Evolutionary conservation across 2,888 invertebrate genomes (phyloP).

Genomic region (Schrankia costaestrigalis): DNA sequence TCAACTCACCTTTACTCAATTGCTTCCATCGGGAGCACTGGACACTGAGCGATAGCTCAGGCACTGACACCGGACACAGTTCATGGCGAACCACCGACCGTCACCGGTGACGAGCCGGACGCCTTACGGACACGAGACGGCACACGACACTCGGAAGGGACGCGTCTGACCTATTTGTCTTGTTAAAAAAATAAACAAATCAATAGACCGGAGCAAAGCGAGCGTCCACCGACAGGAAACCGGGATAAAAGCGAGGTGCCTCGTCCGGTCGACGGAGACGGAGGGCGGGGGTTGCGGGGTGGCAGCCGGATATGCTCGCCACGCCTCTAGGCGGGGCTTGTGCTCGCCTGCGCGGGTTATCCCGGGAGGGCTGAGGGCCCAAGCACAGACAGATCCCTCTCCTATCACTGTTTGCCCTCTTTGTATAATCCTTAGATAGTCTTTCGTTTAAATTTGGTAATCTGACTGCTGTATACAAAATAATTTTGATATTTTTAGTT

Average conservation of each 20-base stretch:
- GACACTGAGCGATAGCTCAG: constrained; percentile 17
- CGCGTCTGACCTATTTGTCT: constrained; percentile 59
- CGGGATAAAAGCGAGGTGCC: constrained; percentile 73
- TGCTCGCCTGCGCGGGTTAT: constrained; percentile 43
- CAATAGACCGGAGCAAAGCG: constrained; percentile 71
- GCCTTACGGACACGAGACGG: constrained; percentile 31
- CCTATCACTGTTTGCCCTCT: constrained; percentile 17
- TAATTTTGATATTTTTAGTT: too few species aligned
- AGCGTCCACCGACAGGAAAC: constrained; percentile 77
- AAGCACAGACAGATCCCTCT: constrained; percentile 1
- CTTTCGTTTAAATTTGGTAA: too few species aligned
- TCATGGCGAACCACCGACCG: constrained; percentile 32
- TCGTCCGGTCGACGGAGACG: constrained; percentile 50
- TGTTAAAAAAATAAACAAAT: constrained; percentile 78
- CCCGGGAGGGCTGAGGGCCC: constrained; percentile 21
- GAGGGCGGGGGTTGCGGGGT: constrained; percentile 30
- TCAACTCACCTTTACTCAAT: constrained; percentile 29
- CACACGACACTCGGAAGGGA: constrained; percentile 52
- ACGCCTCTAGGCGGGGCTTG: constrained; percentile 49
- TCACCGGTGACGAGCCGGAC: constrained; percentile 33
- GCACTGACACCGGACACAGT: constrained; percentile 29
- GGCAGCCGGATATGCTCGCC: constrained; percentile 30
- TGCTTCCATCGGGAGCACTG: constrained; percentile 18
- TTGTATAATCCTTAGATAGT: constrained; percentile 9
- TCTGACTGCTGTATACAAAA: too few species aligned